A percentile compares a stretch with the other conserved stretches of the same genome.
Evolutionary conservation across 2,113 vertebrate genomes (phyloP).

Genomic region (Cettia cetti): DNA sequence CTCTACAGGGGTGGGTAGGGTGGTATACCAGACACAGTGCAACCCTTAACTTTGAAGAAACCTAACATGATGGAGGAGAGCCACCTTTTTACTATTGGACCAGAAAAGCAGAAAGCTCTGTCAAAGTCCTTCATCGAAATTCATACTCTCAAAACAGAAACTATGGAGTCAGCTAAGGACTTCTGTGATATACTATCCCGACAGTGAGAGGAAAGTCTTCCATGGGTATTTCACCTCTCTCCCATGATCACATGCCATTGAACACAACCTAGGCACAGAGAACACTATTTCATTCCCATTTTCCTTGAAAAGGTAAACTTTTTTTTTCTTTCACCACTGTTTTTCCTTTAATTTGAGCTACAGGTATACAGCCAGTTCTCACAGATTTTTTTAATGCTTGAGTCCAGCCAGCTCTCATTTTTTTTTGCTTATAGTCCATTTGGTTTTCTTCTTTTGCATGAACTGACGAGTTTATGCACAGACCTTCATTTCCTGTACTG

Average conservation of each 20-base stretch:
- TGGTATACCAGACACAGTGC: not conserved
- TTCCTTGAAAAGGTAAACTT: not conserved
- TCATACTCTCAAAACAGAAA: not conserved
- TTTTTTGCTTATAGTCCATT: not conserved
- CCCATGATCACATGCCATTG: accelerated
- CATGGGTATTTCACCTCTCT: not conserved
- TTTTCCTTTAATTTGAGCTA: not conserved
- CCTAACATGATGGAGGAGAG: not conserved
- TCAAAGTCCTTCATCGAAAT: not conserved
- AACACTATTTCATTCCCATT: not conserved
- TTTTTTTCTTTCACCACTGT: not conserved
- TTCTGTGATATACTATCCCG: not conserved
- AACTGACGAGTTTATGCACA: not conserved
- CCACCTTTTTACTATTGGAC: not conserved
- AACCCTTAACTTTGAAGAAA: not conserved
- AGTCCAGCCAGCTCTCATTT: not conserved
- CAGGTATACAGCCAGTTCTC: not conserved
- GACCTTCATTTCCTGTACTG: not conserved
- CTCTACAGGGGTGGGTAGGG: not conserved
- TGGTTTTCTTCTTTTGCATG: not conserved
- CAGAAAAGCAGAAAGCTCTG: not conserved
- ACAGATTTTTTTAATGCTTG: not conserved
- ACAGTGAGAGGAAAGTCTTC: not conserved
- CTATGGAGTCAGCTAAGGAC: not conserved
- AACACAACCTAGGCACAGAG: not conserved